Percentiles rank a stretch among this genome's conserved stretches.
Conservation (phyloP, 2,797 vertebrate genomes). For the Syngnathus rostellatus region DNA sequence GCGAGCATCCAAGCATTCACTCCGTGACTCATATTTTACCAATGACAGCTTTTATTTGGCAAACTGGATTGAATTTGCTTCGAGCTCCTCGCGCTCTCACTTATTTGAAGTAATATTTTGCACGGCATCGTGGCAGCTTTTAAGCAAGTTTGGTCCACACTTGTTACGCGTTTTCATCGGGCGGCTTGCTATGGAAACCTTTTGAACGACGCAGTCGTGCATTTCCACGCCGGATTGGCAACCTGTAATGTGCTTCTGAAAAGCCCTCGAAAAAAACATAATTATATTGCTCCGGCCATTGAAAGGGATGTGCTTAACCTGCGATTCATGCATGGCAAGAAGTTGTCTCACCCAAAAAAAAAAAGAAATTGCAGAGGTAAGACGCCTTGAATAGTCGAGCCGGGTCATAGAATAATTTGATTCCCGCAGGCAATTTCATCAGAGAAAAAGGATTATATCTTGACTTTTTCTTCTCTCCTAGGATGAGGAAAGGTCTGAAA, state of each 20-base stretch:
- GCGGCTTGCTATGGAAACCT: conserved; percentile 40
- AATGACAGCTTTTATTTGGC: conserved; percentile 1
- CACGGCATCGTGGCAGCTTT: conserved; percentile 25
- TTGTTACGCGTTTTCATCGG: conserved; percentile 35
- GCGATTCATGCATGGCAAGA: conserved; percentile 65
- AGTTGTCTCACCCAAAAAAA: conserved; percentile 48
- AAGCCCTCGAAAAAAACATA: conserved; percentile 66
- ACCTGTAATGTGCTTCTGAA: conserved; percentile 62
- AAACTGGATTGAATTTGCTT: conserved; percentile 3
- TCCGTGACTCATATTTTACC: neutral
- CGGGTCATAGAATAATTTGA: conserved; percentile 63
- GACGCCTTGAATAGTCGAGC: conserved; percentile 60
- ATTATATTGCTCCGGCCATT: conserved; percentile 65
- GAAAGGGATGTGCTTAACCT: conserved; percentile 71
- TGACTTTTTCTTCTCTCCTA: conserved; percentile 30
- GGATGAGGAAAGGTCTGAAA: conserved; percentile 44
- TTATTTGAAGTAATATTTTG: conserved; percentile 9
- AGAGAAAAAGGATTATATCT: conserved; percentile 62
- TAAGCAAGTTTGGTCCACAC: conserved; percentile 12
- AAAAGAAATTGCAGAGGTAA: conserved; percentile 59
- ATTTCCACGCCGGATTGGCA: conserved; percentile 48
- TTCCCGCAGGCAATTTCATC: conserved; percentile 45
- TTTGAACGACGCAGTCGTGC: conserved; percentile 57
- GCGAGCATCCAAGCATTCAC: conserved; percentile 22
- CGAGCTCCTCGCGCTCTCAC: neutral